Conservation (phyloP, 2,888 invertebrate species). For the Phyllotreta striolata region DNA sequence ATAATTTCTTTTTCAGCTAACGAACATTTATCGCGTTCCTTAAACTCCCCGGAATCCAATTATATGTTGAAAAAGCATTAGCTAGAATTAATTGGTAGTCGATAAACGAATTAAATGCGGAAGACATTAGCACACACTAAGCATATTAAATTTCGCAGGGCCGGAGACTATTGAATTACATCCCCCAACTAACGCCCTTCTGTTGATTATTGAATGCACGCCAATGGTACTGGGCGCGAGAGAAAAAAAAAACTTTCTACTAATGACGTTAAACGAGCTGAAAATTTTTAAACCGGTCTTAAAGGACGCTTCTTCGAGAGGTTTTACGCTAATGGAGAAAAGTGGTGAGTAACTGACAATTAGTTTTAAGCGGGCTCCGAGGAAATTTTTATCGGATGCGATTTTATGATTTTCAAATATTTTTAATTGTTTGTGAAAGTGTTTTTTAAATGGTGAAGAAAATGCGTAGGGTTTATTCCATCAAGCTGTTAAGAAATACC, state of each 20-base stretch:
- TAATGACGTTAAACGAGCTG: slow-evolving; percentile 23
- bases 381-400: too few species aligned
- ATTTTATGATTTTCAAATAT: too few species aligned
- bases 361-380: slow-evolving; percentile 12
- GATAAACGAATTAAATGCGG: slow-evolving; percentile 24
- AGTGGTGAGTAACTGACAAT: slow-evolving; percentile 12
- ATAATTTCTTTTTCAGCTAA: too few species aligned
- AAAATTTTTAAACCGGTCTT: slow-evolving; percentile 20
- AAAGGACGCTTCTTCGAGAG: background rate
- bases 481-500: too few species aligned
- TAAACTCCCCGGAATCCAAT: slow-evolving; percentile 1
- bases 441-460: too few species aligned
- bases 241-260: slow-evolving; percentile 15
- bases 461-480: too few species aligned
- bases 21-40: background rate
- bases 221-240: background rate
- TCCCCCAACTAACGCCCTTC: too few species aligned
- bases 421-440: too few species aligned
- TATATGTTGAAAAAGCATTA: slow-evolving; percentile 18
- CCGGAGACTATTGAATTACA: background rate
- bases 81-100: slow-evolving; percentile 24
- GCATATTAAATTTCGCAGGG: slow-evolving; percentile 20
- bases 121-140: slow-evolving; percentile 30
- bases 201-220: background rate
- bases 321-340: slow-evolving; percentile 6